Conservation (phyloP, 2,113 vertebrate species). For the Perca fluviatilis region DNA sequence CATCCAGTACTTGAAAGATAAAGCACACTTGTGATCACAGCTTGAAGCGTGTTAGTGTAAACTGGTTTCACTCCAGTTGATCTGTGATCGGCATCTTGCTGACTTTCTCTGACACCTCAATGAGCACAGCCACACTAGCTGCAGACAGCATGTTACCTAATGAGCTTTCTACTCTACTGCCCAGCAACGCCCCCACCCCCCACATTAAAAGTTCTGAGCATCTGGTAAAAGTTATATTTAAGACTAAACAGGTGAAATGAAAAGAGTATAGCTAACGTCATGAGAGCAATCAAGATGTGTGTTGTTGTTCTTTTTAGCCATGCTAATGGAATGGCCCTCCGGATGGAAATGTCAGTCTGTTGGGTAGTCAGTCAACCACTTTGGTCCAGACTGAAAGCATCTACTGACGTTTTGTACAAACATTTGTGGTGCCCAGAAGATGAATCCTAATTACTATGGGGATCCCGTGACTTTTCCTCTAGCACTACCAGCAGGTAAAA, state of each 20-base stretch:
- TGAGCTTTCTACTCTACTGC: constrained; percentile 1
- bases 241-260: not conserved
- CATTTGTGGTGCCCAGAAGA: not conserved
- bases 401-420: not conserved
- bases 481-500: not conserved
- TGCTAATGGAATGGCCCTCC: no score
- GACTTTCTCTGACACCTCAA: not conserved
- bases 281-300: not conserved
- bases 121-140: constrained; percentile 10
- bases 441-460: not conserved
- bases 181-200: not conserved
- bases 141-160: constrained; percentile 19
- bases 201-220: not conserved
- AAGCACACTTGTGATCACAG: not conserved
- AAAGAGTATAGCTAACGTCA: not conserved
- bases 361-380: not conserved
- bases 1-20: not conserved
- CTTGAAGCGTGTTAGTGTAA: constrained; percentile 1
- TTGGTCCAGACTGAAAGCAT: not conserved
- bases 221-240: not conserved
- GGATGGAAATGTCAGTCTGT: not conserved
- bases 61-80: not conserved
- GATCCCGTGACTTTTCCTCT: not conserved
- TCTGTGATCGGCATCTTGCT: constrained; percentile 30
- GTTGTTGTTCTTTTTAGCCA: not conserved